These are phyloP conservation scores for Tokudaia muenninki DNA, from an alignment of 2,797 vertebrate species.

Conservation along the genomic window DNA sequence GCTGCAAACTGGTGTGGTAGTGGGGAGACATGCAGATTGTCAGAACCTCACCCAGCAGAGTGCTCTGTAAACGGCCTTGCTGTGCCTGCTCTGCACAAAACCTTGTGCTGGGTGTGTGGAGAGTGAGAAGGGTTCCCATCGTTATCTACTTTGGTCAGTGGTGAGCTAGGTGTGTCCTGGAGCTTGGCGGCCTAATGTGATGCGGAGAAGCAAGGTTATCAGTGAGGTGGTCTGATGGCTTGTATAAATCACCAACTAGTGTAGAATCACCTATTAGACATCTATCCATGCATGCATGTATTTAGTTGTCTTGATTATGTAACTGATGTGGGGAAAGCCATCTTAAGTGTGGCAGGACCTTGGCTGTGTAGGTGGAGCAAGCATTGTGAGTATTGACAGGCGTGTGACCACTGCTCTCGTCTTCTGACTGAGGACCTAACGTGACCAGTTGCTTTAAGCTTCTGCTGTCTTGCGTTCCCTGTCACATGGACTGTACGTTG, in stretches of 20 bases:
- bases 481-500: background rate
- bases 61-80: background rate
- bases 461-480: background rate
- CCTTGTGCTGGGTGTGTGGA: background rate
- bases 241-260: background rate
- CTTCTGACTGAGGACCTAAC: background rate
- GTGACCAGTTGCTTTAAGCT: background rate
- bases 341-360: background rate
- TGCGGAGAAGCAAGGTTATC: background rate
- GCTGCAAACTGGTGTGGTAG: background rate
- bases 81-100: background rate
- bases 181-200: background rate
- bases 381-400: background rate
- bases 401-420: background rate
- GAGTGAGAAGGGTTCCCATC: background rate
- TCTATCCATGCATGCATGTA: background rate
- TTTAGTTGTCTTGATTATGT: background rate
- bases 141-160: background rate
- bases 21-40: background rate
- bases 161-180: background rate
- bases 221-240: background rate
- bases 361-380: background rate
- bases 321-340: background rate
- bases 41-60: background rate
- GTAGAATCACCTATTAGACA: background rate